phyloP scores from a whole-genome alignment of 2,797 vertebrate genomes.

The Peromyscus eremicus region DNA sequence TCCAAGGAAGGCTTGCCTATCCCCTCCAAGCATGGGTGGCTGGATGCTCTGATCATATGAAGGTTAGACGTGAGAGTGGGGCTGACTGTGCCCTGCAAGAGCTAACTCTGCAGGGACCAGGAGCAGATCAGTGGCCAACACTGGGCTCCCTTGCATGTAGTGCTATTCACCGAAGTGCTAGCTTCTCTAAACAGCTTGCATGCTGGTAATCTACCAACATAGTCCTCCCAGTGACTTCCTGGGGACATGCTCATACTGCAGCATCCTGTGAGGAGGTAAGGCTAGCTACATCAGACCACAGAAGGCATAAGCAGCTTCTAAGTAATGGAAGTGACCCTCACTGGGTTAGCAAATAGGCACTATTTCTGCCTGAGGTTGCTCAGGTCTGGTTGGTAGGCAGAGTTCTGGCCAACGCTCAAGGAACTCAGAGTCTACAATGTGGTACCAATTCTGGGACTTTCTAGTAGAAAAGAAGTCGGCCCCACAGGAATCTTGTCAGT shows the following conservation, averaged over 20 bases:
- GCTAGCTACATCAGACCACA: neutral
- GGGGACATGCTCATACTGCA: neutral
- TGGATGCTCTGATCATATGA: neutral
- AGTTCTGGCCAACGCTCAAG: neutral
- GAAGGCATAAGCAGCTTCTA: neutral
- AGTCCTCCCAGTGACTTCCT: neutral
- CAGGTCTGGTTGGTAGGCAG: neutral
- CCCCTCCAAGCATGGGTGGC: fast-evolving
- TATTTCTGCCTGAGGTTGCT: neutral
- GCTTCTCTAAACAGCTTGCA: neutral
- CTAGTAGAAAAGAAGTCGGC: neutral
- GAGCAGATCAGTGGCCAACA: too few relatives aligned
- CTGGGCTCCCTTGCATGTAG: neutral
- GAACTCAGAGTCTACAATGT: neutral
- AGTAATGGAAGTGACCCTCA: neutral
- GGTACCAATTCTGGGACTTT: too few relatives aligned
- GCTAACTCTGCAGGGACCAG: neutral
- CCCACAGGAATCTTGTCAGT: neutral
- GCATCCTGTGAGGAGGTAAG: neutral
- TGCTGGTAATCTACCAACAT: neutral
- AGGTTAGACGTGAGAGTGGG: too few relatives aligned
- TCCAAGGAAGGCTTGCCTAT: neutral
- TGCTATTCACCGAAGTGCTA: neutral
- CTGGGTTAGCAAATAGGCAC: neutral
- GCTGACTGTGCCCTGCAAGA: neutral